Percentiles rank a stretch among this genome's conserved stretches.
These are phyloP conservation scores for Tympanoctomys barrerae DNA, from an alignment of 2,797 vertebrate genomes.

Conservation along the genomic window DNA sequence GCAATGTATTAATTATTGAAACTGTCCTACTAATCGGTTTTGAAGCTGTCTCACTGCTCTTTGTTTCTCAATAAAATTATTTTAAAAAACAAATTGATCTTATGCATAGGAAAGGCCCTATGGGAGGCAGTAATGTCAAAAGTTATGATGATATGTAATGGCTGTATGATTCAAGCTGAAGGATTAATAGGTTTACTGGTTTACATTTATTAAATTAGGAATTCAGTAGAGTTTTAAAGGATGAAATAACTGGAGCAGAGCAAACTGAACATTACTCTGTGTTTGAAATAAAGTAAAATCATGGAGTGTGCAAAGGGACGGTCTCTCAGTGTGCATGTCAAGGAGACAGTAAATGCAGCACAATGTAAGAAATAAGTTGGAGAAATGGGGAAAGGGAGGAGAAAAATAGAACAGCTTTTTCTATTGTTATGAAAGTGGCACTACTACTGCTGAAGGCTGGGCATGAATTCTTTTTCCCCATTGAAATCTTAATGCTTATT, in stretches of 20 bases:
- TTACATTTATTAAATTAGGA: neutral
- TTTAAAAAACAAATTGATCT: no score
- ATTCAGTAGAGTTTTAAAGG: neutral
- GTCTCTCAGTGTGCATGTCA: neutral
- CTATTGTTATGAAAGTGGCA: neutral
- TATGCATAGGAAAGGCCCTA: neutral
- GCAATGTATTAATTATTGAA: no score
- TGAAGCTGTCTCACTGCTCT: no score
- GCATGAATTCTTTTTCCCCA: neutral
- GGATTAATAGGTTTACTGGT: neutral
- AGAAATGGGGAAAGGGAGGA: neutral
- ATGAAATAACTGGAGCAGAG: neutral
- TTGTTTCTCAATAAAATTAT: no score
- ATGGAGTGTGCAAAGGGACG: accelerated
- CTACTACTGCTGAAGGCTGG: neutral
- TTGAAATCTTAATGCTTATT: neutral
- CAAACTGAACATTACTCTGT: neutral
- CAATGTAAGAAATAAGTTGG: no score
- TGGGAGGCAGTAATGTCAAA: neutral
- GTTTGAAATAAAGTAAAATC: neutral
- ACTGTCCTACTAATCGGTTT: no score
- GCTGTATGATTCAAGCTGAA: neutral
- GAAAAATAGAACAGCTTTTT: neutral
- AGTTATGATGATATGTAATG: neutral
- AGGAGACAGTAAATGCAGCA: neutral